These are phyloP conservation scores for Antedon mediterranea DNA, from an alignment of 53 echinoderm and acorn worm genomes.

Conservation along the genomic window DNA sequence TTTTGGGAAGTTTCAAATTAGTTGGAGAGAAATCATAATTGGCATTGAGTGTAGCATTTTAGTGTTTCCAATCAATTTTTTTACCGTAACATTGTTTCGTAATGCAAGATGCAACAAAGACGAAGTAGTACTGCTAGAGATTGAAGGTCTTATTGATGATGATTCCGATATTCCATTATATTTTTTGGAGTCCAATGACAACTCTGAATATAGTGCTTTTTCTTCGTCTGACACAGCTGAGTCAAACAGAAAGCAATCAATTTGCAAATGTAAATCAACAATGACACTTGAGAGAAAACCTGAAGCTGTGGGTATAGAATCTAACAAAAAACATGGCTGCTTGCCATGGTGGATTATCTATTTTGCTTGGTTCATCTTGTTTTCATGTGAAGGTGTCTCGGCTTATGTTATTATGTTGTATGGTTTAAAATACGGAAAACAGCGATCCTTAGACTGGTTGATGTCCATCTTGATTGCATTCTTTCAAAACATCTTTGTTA, in stretches of 20 bases:
- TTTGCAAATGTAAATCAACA: neutral
- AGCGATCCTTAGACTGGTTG: constrained; percentile 72
- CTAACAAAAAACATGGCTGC: constrained; percentile 3
- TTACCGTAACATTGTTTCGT: constrained; percentile 54
- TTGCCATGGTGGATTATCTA: constrained; percentile 91
- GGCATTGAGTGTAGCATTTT: constrained; percentile 59
- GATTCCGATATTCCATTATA: neutral
- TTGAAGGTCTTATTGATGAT: neutral
- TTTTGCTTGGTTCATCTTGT: constrained; percentile 51
- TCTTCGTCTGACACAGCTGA: too few relatives aligned
- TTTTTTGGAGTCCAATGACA: neutral
- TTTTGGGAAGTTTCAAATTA: constrained; percentile 57
- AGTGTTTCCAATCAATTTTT: constrained; percentile 46
- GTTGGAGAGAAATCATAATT: constrained; percentile 43
- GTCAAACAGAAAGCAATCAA: neutral
- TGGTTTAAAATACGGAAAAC: constrained; percentile 65
- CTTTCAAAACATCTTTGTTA: constrained; percentile 48
- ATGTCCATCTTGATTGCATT: constrained; percentile 57
- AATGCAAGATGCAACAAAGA: constrained; percentile 17
- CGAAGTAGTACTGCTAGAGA: constrained; percentile 15
- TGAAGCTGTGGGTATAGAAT: neutral
- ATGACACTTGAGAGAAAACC: neutral
- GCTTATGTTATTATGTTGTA: constrained; percentile 76
- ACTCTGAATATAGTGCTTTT: too few relatives aligned
- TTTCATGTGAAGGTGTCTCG: constrained; percentile 21